Base-by-base conservation (phyloP, 2,888 invertebrate species). In the Megaustenia siamemsis region DNA sequence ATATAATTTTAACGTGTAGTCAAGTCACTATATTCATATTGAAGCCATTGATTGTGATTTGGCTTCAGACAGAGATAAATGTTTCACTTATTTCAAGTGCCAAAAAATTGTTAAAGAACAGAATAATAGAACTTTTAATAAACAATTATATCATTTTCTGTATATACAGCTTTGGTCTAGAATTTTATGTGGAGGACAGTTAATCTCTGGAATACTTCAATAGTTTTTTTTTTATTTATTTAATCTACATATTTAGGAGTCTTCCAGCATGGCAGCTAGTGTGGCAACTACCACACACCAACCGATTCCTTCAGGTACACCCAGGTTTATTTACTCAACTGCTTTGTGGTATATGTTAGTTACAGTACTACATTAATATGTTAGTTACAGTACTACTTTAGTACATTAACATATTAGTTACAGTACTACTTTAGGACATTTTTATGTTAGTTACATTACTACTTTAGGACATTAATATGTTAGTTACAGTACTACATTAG, bases 31-130 rank as follows among this genome's bases (percentile, higher is more conserved):
- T n/a, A n/a, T n/a, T n/a, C n/a, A n/a, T n/a, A n/a, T n/a, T n/a
- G n/a, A n/a, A n/a, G n/a, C n/a, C n/a, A n/a, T n/a, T n/a, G n/a
- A n/a, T 69, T 21, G n/a, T 69, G 15, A 6, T 69, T 69, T 40
- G 38, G 38, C 40, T 35, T 4, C 38, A 15, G 38, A 49, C 2
- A 32, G 8, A 78, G 66, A 66, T 66, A 78, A 78, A 78, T 78
- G 78, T 78, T 78, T 78, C 78, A 78, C 78, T 78, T 78, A 38
- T 66, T 78, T 43, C 60, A 77, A 60, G 40, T 77, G 60, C 10
- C 45, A 49, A 60, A n/a, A 28, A n/a, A n/a, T 28, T n/a, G 24
- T 60, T n/a, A 60, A 60, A 24, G 12, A 24, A 53, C n/a, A n/a
- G n/a, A n/a, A n/a, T n/a, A n/a, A n/a, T n/a, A n/a, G n/a, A n/a